Conservation (phyloP, 2,113 vertebrate species). For the Microtus richardsoni region DNA sequence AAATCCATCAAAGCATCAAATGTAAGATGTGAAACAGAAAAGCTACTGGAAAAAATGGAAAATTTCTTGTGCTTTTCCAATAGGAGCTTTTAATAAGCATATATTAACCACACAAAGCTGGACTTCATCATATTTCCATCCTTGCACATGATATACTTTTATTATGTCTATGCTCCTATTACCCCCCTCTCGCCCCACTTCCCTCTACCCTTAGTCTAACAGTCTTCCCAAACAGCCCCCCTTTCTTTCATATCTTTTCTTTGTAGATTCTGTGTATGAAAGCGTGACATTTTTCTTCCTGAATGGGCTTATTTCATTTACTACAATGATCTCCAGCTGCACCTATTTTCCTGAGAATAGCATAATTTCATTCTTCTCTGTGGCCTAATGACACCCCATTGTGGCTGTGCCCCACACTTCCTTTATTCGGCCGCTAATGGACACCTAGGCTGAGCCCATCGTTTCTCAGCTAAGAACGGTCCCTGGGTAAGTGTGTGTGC, state of each 20-base stretch:
- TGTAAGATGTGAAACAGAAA: neutral
- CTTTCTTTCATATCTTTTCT: neutral
- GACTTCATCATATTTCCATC: neutral
- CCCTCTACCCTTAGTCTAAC: neutral
- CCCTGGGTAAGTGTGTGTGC: neutral
- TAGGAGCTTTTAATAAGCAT: neutral
- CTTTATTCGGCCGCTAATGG: neutral
- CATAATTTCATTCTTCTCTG: neutral
- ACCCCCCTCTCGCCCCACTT: neutral
- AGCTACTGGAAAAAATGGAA: neutral
- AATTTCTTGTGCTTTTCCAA: neutral
- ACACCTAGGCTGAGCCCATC: neutral
- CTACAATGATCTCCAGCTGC: neutral
- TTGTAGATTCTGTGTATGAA: neutral
- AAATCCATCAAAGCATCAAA: neutral
- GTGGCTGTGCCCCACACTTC: neutral
- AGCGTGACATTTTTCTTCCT: neutral
- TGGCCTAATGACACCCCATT: neutral
- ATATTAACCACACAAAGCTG: neutral
- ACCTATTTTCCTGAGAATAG: conserved; percentile 32
- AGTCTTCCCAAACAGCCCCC: neutral
- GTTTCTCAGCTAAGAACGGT: neutral
- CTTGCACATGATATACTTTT: neutral
- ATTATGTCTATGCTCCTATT: neutral
- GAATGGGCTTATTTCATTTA: neutral